Evolutionary conservation across 2,113 vertebrate genomes (phyloP).

Genomic region (Eupsittula cactorum): DNA sequence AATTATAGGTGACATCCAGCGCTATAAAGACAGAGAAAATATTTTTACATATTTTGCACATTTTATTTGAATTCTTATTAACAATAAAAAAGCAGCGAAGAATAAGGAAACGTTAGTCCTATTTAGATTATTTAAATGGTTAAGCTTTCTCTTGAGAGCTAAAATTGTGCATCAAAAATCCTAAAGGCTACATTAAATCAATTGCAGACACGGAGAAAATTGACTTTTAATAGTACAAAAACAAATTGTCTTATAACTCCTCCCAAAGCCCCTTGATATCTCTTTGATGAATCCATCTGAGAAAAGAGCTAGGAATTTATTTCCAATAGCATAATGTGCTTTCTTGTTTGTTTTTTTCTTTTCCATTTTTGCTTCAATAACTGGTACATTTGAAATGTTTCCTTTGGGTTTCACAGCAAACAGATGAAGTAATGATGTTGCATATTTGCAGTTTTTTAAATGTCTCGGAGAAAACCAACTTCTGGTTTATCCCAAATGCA

Average conservation of each 20-base stretch:
- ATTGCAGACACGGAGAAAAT: constrained; percentile 32
- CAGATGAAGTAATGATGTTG: constrained; percentile 71
- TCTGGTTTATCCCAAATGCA: constrained; percentile 60
- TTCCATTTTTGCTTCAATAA: constrained; percentile 55
- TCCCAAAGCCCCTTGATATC: constrained; percentile 41
- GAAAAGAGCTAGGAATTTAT: constrained; percentile 67
- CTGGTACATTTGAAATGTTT: constrained; percentile 72
- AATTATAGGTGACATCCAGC: not conserved
- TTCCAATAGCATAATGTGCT: constrained; percentile 50
- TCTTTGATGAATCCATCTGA: constrained; percentile 66
- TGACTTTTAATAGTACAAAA: constrained; percentile 60
- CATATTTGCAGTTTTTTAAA: constrained; percentile 41
- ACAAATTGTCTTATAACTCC: constrained; percentile 1
- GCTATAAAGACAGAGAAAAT: not conserved
- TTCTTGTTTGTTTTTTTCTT: not conserved
- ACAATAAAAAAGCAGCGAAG: not conserved
- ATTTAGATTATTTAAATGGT: constrained; percentile 27
- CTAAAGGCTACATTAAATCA: constrained; percentile 50
- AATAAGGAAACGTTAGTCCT: constrained; percentile 4
- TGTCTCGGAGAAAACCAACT: constrained; percentile 44
- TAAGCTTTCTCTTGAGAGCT: constrained; percentile 10
- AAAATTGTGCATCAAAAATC: constrained; percentile 14
- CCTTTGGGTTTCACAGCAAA: constrained; percentile 72
- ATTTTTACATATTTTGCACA: not conserved
- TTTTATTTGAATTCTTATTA: not conserved